Base-by-base conservation (phyloP, 2,113 vertebrate species). In the Boulengeromyrus knoepffleri region DNA sequence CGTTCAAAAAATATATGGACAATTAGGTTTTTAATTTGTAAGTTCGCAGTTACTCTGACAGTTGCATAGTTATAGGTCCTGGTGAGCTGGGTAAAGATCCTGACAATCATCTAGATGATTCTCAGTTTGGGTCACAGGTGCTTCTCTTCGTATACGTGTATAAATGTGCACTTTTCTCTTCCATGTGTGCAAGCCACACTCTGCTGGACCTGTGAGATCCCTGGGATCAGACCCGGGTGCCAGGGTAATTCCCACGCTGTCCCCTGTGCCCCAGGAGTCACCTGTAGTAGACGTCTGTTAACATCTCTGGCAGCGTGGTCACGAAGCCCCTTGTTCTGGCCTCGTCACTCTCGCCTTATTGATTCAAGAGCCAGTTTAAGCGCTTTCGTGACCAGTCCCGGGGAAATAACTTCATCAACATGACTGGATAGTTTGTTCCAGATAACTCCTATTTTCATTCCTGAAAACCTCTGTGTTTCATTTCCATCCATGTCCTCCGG, bases 351-450 rank as follows among this genome's bases (percentile, higher is more conserved):
- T 70, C 85, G 89, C 83, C 53, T 89, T 90, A 89, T 85, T 90
- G 88, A 85, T 89, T 89, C 90, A 90, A 90, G 90, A 90, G 31
- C 56, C 50, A 24, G 21, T 42, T 36, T 89, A 89, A 45, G 88
- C 19, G 36, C 53, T 90, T 90, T 90, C 88, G 88, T 90, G 90
- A 90, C 90, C 90, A 89, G 88, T 90, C 88, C 90, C 50, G 19
- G 47, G 88, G 88, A 90, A 90, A 89, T 89, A 90, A 84, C 77
- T 90, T 90, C 53, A 89, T 66, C 88, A 90, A 89, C 90, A 85
- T 90, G 90, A 90, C 90, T 90, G 90, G 88, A 86, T 89, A 90
- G 90, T 90, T 90, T 90, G 88, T 90, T 89, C 90, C 90, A 90
- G 90, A 90, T 89, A 89, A 66, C 80, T 85, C 46, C 88, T 70